Percentiles rank a stretch among this genome's conserved stretches.
Evolutionary conservation across 2,888 invertebrate genomes (phyloP).

Genomic region (Eupithecia subfuscata): DNA sequence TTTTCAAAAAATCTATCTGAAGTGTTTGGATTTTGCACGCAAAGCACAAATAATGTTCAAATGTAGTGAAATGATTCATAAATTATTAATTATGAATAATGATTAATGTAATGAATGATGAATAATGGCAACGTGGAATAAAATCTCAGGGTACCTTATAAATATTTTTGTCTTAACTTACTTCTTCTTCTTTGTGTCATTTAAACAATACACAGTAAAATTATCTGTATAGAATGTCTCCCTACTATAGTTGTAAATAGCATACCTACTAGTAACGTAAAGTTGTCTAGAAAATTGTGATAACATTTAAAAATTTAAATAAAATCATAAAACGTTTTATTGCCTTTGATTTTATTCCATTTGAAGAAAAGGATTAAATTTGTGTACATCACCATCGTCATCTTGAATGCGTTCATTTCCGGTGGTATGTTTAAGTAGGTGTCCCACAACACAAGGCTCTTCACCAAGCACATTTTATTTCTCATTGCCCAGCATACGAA

Average conservation of each 20-base stretch:
- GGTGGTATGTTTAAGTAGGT: background rate
- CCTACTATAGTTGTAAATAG: constrained; percentile 51
- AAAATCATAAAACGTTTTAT: background rate
- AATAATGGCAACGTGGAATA: background rate
- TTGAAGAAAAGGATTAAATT: background rate
- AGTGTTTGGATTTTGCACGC: too few relatives aligned
- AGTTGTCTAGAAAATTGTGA: constrained; percentile 48
- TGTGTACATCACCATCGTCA: background rate
- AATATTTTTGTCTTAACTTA: background rate
- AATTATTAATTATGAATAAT: too few relatives aligned
- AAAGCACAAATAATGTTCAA: too few relatives aligned
- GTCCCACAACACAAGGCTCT: background rate
- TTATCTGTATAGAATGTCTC: background rate
- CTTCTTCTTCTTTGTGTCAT: background rate
- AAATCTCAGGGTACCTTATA: background rate
- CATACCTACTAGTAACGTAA: constrained; percentile 34
- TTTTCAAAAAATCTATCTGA: too few relatives aligned
- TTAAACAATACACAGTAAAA: background rate
- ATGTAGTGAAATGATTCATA: background rate
- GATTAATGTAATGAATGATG: too few relatives aligned
- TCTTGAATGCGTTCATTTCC: background rate
- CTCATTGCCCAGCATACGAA: background rate
- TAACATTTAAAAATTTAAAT: constrained; percentile 49
- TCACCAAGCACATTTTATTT: background rate
- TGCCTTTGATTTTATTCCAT: background rate